These are phyloP conservation scores for Trisateles emortualis DNA, from an alignment of 2,888 invertebrate genomes.

Conservation along the genomic window DNA sequence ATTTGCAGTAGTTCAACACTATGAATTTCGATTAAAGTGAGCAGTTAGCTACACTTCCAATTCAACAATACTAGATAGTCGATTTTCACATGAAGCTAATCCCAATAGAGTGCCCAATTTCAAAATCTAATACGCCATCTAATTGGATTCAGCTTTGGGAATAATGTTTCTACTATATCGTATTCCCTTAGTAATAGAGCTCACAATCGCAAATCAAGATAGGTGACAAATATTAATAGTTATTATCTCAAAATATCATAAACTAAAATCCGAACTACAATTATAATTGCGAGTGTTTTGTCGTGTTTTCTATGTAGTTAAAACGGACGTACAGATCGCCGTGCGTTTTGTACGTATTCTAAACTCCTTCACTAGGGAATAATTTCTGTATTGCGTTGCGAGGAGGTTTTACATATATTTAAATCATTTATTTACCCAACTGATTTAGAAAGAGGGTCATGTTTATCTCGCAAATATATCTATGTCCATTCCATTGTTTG, in stretches of 20 bases:
- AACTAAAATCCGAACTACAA: not conserved
- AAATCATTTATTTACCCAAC: no score
- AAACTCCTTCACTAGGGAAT: no score
- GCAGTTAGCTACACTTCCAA: not conserved
- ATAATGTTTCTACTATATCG: conserved; percentile 1
- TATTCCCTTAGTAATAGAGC: not conserved
- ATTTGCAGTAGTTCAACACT: not conserved
- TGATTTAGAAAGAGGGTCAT: no score
- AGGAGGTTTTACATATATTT: no score
- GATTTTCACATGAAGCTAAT: conserved; percentile 1
- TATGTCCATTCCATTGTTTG: no score
- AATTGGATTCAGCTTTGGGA: conserved; percentile 8
- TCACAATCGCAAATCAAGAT: not conserved
- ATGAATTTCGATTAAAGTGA: not conserved
- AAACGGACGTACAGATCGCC: no score
- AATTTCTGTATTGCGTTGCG: no score
- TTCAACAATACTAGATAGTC: not conserved
- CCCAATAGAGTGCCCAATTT: conserved; percentile 12
- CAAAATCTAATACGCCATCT: conserved; percentile 6
- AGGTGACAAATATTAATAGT: not conserved
- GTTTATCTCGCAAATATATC: no score
- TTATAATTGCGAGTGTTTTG: not conserved
- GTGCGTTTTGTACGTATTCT: no score
- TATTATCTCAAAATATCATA: not conserved
- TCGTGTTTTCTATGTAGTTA: no score